Evolutionary conservation across 2,888 invertebrate genomes (phyloP).

Genomic region (Ptychoptera contaminata): DNA sequence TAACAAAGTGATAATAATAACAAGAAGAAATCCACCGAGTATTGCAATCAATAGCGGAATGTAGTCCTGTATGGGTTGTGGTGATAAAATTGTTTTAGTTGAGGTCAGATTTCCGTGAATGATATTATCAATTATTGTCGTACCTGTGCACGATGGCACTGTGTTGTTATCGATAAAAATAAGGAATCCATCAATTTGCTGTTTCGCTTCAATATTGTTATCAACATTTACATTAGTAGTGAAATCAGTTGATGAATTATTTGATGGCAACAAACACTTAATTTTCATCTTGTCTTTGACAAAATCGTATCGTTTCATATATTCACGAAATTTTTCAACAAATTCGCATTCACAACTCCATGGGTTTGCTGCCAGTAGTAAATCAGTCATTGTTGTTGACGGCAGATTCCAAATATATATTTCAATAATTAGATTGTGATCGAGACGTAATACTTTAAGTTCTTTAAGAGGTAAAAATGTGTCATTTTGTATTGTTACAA

Average conservation of each 20-base stretch:
- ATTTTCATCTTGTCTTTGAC: constrained; percentile 61
- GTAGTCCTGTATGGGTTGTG: constrained; percentile 53
- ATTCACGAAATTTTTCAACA: constrained; percentile 60
- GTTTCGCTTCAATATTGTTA: constrained; percentile 2
- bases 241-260: not conserved
- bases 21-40: constrained; percentile 56
- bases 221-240: constrained; percentile 11
- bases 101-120: constrained; percentile 54
- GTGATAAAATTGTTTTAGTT: constrained; percentile 33
- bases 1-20: constrained; percentile 58
- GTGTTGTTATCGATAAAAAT: constrained; percentile 25
- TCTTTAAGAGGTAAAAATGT: constrained; percentile 71
- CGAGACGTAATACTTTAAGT: constrained; percentile 68
- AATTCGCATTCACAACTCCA: constrained; percentile 83
- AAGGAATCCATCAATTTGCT: constrained; percentile 3
- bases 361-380: constrained; percentile 63
- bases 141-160: constrained; percentile 43
- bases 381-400: constrained; percentile 40
- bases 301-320: constrained; percentile 58
- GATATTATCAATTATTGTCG: constrained; percentile 28
- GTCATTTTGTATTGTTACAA: constrained; percentile 66
- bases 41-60: constrained; percentile 64
- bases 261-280: constrained; percentile 43
- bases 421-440: constrained; percentile 64
- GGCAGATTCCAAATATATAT: constrained; percentile 70